Evolutionary conservation across 2,797 vertebrate species (phyloP), one percentile per base, ranked within the genome.

Genomic region (Cryptoblepharus egeriae): DNA sequence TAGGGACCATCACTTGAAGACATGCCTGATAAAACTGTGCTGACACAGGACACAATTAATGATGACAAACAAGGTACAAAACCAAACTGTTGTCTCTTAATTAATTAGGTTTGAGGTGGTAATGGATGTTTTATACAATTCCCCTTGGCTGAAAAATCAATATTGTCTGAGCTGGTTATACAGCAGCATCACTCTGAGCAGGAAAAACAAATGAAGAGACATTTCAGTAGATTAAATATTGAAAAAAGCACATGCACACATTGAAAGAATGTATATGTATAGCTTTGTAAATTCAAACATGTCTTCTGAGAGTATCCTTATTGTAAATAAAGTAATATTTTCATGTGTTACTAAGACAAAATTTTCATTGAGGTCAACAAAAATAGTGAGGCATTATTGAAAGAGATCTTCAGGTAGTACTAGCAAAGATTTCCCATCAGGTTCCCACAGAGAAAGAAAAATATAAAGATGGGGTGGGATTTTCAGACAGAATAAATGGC

Each of bases 31-130:
- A 94, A 94, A 69, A 89, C 94, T 89, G 86, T 83, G 32, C 45
- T 91, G 84, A 80, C 89, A 75, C 92, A 94, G 86, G 95, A 95
- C 74, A 85, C 82, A 65, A 91, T 93, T 85, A 91, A 92, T 80
- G 94, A 95, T 91, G 94, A 96, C 77, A 95, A 94, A 81, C 92
- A 94, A 96, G 96, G 96, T 96, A 96, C 82, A 65, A 84, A 85
- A 88, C 80, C 69, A 92, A 75, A 9, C 5, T 71, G 4, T 5
- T 5, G 37, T 18, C 49, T 74, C 11, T n/a, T 84, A 79, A 49
- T 5, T 55, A 3, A n/a, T 86, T 87, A 74, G 77, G 20, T 71
- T 71, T 6, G 37, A 0, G 39, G 2, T 78, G 5, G 15, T 87
- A 82, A 69, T 70, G 42, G 67, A 30, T 84, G 77, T 73, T 35